These are phyloP conservation scores for Tapera naevia DNA, from an alignment of 2,797 vertebrate genomes.

Conservation along the genomic window DNA sequence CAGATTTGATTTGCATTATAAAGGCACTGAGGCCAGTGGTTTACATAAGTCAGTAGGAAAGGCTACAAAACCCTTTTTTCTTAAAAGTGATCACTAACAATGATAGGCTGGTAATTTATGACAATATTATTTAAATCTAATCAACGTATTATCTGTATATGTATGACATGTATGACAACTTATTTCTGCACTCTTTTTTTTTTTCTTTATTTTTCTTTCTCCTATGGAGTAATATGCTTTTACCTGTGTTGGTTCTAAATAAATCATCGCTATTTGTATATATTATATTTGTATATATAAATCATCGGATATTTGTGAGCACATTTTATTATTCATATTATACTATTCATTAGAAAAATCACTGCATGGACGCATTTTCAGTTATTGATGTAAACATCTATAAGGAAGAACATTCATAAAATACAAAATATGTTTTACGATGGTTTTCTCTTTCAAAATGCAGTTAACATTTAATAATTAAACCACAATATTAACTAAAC, in stretches of 20 bases:
- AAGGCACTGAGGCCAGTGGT: slow-evolving; percentile 13
- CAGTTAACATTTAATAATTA: not conserved
- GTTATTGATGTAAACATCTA: not conserved
- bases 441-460: not conserved
- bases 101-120: slow-evolving; percentile 52
- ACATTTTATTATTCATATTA: not conserved
- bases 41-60: slow-evolving; percentile 32
- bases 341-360: not conserved
- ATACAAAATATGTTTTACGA: not conserved
- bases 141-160: slow-evolving; percentile 37
- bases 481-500: not conserved
- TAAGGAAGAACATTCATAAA: not conserved
- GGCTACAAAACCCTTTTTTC: slow-evolving; percentile 22
- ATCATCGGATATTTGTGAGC: not conserved
- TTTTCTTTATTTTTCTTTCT: not conserved
- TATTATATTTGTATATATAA: no score
- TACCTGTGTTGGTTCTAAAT: not conserved
- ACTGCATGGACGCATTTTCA: not conserved
- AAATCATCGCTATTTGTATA: not conserved
- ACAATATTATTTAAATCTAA: slow-evolving; percentile 39
- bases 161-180: not conserved
- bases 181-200: not conserved
- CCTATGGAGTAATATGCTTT: not conserved
- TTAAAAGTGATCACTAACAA: not conserved
- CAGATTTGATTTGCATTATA: slow-evolving; percentile 43